Conservation (phyloP, 2,888 invertebrate species). For the Lobophora halterata region DNA sequence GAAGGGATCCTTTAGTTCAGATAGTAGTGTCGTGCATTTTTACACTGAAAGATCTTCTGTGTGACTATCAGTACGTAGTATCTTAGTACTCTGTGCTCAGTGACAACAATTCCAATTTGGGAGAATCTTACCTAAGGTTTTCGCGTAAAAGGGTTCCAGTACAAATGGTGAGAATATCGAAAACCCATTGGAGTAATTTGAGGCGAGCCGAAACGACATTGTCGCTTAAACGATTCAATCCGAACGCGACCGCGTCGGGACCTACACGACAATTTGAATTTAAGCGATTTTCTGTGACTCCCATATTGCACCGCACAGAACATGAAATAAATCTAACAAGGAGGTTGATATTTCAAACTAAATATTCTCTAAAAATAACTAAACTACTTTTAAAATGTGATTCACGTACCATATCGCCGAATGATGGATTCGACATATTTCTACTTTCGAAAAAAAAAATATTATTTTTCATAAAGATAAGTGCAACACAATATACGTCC, state of each 20-base stretch:
- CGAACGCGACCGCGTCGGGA: conserved; percentile 53
- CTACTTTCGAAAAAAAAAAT: no score
- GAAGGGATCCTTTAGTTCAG: no score
- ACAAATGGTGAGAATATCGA: conserved; percentile 65
- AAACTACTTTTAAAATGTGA: conserved; percentile 1
- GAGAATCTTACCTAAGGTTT: conserved; percentile 48
- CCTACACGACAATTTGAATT: conserved; percentile 64
- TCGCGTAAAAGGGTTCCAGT: conserved; percentile 55
- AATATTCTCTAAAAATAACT: not conserved
- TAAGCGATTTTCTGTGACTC: conserved; percentile 52
- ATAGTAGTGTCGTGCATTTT: no score
- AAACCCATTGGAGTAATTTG: conserved; percentile 73
- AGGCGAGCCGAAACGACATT: conserved; percentile 67
- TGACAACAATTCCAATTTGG: conserved; percentile 54
- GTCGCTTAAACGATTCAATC: conserved; percentile 73
- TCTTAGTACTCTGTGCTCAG: conserved; percentile 42
- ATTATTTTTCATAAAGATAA: no score
- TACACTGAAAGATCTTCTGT: no score
- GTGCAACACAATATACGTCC: no score
- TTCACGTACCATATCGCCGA: no score
- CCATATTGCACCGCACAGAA: conserved; percentile 10
- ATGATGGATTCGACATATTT: no score
- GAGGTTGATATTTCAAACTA: no score
- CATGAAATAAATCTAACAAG: not conserved
- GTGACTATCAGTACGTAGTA: no score